Base-by-base conservation (phyloP, 1,140 invertebrate genomes). In the Hyles vespertilio region DNA sequence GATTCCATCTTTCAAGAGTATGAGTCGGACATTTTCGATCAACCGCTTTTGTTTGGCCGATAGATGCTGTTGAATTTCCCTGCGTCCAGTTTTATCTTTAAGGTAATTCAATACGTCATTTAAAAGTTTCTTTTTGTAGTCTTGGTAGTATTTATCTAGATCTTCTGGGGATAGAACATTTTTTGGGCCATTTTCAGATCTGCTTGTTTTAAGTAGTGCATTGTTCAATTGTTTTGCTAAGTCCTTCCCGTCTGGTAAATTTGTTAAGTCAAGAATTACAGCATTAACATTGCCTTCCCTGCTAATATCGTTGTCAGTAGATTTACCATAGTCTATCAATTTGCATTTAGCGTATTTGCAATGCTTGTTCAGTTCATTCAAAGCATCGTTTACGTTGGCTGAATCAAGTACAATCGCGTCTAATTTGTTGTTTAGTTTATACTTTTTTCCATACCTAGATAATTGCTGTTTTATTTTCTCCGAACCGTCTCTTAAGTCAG, bases 401-500 rank as follows among this genome's bases (percentile, higher is more conserved):
- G 64, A 3, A 11, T 61, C 50, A 11, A 69, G 32, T 22, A 62
- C 57, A 12, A 65, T 52, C 1, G 56, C 62, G 9, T 69, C 66
- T 48, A 62, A 40, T 40, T 65, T 45, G 9, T 64, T 45, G 46
- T 48, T 69, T 44, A 67, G 5, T 60, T 58, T 60, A n/a, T 44
- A 47, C 44, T 56, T 67, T 8, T 54, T 60, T 5, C 43, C 56
- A 11, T 49, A 47, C 0, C 44, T 33, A 9, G 48, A 45, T 12
- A 57, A 56, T 43, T 63, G 9, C 10, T 36, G 4, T 34, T 40
- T 59, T 36, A 48, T 7, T 34, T 22, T 40, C 36, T 40, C 36
- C 8, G 36, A 22, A 22, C 36, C 8, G 8, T 5, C 36, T 40
- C 36, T 40, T 8, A 40, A 40, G 8, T 8, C 8, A 40, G 51